Conservation (phyloP, 64 coral and sea anemone genomes). For the Montipora efflorescens region DNA sequence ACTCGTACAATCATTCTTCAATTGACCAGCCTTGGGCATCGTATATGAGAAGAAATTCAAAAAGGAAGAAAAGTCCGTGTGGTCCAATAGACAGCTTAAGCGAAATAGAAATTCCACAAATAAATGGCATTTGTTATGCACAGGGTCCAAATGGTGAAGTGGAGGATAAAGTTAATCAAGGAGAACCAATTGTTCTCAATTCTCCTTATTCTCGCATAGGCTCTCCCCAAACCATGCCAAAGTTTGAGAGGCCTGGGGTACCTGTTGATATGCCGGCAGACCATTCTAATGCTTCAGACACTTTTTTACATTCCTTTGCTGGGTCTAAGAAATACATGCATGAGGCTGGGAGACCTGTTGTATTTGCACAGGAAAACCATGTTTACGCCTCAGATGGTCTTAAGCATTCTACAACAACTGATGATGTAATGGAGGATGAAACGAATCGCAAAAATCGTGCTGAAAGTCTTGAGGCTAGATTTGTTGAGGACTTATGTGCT, state of each 20-base stretch:
- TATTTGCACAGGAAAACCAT: neutral
- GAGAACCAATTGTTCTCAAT: neutral
- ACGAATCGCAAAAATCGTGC: neutral
- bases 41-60: conserved; percentile 1
- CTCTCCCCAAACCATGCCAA: neutral
- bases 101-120: conserved; percentile 23
- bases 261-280: neutral
- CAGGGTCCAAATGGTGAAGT: neutral
- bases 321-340: neutral
- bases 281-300: neutral
- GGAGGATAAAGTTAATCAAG: neutral
- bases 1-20: neutral
- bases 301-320: neutral
- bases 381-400: neutral
- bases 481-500: conserved; percentile 80
- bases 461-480: conserved; percentile 61
- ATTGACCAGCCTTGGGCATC: conserved; percentile 29
- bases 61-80: neutral
- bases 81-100: conserved; percentile 29
- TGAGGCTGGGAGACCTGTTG: neutral
- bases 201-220: neutral
- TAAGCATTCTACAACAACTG: neutral
- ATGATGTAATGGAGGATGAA: neutral
- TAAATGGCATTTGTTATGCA: neutral
- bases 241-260: neutral